Evolutionary conservation across 1,140 invertebrate species (phyloP), one percentile per base, ranked within the genome.

Genomic region (Watersipora subatra): DNA sequence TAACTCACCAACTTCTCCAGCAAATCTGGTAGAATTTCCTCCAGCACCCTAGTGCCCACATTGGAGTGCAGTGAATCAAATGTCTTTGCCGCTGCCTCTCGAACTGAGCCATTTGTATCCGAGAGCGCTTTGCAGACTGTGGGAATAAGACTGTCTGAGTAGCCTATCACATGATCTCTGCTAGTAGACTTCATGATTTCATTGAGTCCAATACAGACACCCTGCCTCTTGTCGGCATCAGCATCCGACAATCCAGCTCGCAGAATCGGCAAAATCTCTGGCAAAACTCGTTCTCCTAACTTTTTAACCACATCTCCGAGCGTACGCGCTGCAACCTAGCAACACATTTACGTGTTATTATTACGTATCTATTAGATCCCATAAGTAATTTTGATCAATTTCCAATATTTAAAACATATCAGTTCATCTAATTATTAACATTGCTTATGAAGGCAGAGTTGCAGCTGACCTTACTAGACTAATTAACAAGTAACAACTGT

Each of bases 161-260:
- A 80, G 55, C 77, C 74, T 1, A 72, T 57, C 68, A 80, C 78
- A 87, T 97, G 95, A 71, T 98, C 95, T 73, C 87, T 87, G 63
- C 90, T 94, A 1, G 93, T 97, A 55, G 93, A 95, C 1, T 88
- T 87, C 87, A 99, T 96, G 70, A 99, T 99, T 84, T 99, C 97
- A 0, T 91, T 92, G 1, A 99, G 83, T 2, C 95, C 95, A 76
- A 98, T 97, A 78, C 95, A 97, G 15, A 99, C 96, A 71, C 95
- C 96, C 81, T 98, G 92, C 28, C 95, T 83, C 78, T 97, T 92
- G 81, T 97, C 94, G 7, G 91, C 78, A 59, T 89, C 85, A 59
- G 92, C 87, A 0, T 92, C 96, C 71, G 93, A 87, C 56, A 99
- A 81, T 0, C 94, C 93, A 67, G 86, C 85, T 80, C 99, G 93